Base-by-base conservation (phyloP, 2,113 vertebrate genomes). In the Passer montanus region DNA sequence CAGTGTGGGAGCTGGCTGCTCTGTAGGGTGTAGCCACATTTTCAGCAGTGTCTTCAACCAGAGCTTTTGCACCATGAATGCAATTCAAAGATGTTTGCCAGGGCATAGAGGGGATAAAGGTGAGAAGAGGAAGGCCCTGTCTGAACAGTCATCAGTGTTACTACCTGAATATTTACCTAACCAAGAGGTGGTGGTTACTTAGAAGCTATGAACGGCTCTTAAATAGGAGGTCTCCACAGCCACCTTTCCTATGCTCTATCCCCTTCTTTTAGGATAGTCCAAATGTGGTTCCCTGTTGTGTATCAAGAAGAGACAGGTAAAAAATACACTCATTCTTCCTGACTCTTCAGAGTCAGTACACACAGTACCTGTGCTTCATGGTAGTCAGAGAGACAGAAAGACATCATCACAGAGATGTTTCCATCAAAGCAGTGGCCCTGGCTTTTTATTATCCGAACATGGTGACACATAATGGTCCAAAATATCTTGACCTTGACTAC, bases 1-100 rank as follows among this genome's bases (percentile, higher is more conserved):
- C 2, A 1, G 5, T 2, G 23, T 1, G 5, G 63, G 6, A 82
- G 6, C 21, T 62, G 43, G 7, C 46, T 49, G 14, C n/a, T 53
- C 50, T 30, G 21, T 28, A 21, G 31, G 6, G 13, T 47, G 33
- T 11, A 39, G n/a, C 10, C 33, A 46, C 30, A 24, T 68, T 93
- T 68, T 58, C 41, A 55, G 2, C 20, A 21, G 16, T 22, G 27
- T 66, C 10, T n/a, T 73, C 27, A 56, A 21, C 11, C 37, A 60
- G 7, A 68, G 28, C 9, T 39, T 70, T 24, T 30, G 22, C 23
- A 62, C 26, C 6, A 15, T 9, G 8, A 56, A 37, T 22, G 8
- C 2, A 47, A 52, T 39, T 68, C 10, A 60, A 68, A 58, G 69
- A 15, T 4, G 10, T 62, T 62, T 78, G 6, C 23, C 47, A 35